Percentiles rank a stretch among this genome's conserved stretches.
Conservation (phyloP, 2,888 invertebrate genomes). For the Marasmarcha lunaedactyla region DNA sequence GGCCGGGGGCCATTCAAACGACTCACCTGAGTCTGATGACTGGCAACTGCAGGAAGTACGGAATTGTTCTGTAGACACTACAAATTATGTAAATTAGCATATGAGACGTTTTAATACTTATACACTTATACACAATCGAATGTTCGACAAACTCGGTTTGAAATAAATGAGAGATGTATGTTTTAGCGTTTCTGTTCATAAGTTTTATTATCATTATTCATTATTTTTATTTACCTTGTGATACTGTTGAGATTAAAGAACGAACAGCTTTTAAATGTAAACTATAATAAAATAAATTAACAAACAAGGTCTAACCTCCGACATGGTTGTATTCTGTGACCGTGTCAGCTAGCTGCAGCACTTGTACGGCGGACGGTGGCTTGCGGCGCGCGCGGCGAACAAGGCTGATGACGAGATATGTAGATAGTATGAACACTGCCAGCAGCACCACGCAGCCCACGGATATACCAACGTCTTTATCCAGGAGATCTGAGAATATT, state of each 20-base stretch:
- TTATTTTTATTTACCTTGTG: too few relatives aligned
- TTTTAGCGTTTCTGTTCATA: too few relatives aligned
- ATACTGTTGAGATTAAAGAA: too few relatives aligned
- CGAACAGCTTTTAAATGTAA: too few relatives aligned
- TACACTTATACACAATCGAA: too few relatives aligned
- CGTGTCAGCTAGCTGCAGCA: slow-evolving; percentile 52
- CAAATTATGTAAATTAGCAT: too few relatives aligned
- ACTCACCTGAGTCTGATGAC: slow-evolving; percentile 46
- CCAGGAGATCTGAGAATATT: slow-evolving; percentile 37
- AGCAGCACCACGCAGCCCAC: slow-evolving; percentile 47
- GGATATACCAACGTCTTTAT: slow-evolving; percentile 53
- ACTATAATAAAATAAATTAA: not conserved
- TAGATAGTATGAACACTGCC: slow-evolving; percentile 41
- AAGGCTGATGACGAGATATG: slow-evolving; percentile 32
- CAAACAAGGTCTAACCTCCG: slow-evolving; percentile 31
- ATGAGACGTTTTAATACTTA: too few relatives aligned
- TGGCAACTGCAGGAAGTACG: slow-evolving; percentile 49
- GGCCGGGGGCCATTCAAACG: slow-evolving; percentile 21
- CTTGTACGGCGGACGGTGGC: slow-evolving; percentile 47
- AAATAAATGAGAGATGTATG: too few relatives aligned
- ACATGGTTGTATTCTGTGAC: slow-evolving; percentile 52
- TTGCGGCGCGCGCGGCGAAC: slow-evolving; percentile 38
- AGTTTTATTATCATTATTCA: too few relatives aligned
- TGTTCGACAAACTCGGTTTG: too few relatives aligned
- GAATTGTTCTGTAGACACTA: slow-evolving; percentile 39